Evolutionary conservation across 2,888 invertebrate species (phyloP).

Genomic region (Leptinotarsa rubiginosa): DNA sequence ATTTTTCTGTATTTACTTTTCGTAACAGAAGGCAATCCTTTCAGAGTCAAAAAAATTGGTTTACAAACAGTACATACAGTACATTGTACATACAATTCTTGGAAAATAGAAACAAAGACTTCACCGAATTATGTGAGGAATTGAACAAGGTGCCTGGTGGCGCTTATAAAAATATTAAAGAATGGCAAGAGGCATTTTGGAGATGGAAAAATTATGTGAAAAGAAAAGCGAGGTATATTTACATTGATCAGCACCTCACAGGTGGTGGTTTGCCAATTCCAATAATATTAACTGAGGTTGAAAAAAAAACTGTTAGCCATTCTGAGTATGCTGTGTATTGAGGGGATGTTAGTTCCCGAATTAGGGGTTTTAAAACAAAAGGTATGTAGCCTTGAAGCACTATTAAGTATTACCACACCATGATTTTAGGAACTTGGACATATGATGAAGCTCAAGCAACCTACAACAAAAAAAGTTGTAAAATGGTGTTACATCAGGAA

Average conservation of each 20-base stretch:
- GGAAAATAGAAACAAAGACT: neutral
- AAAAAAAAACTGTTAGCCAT: too few species aligned
- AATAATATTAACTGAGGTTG: too few species aligned
- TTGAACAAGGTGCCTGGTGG: neutral
- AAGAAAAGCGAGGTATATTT: neutral
- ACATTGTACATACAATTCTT: neutral
- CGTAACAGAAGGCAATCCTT: neutral
- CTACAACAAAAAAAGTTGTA: too few species aligned
- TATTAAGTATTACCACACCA: too few species aligned
- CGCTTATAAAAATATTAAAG: neutral
- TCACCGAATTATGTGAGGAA: neutral
- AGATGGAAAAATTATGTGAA: constrained; percentile 1
- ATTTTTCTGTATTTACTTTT: neutral
- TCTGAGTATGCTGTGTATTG: too few species aligned
- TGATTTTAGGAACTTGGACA: too few species aligned
- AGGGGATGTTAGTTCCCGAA: too few species aligned
- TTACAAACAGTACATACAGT: neutral
- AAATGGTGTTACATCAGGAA: too few species aligned
- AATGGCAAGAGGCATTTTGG: constrained; percentile 10
- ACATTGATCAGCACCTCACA: constrained; percentile 10
- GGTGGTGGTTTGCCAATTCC: constrained; percentile 4
- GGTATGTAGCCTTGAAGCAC: too few species aligned
- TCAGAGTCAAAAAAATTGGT: neutral
- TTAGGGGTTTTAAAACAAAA: too few species aligned
- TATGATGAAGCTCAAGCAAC: too few species aligned